These are phyloP conservation scores for Harpalus rubripes DNA, from an alignment of 2,888 invertebrate species.

Conservation along the genomic window DNA sequence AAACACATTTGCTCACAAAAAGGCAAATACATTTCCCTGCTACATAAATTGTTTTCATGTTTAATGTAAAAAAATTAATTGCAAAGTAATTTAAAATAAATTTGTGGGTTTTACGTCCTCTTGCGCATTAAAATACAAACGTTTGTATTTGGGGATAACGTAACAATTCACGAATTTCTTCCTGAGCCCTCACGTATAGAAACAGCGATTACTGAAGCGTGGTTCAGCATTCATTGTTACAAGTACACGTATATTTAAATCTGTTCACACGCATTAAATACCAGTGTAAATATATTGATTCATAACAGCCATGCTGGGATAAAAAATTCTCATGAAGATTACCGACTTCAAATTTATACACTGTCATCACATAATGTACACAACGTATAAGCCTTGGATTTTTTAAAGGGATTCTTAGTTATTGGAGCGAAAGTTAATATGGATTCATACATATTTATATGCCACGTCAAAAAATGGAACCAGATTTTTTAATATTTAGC, in stretches of 20 bases:
- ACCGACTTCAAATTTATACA: background rate
- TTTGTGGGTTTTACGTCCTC: background rate
- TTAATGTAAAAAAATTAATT: conserved; percentile 9
- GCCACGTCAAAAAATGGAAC: too few relatives aligned
- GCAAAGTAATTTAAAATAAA: conserved; percentile 20
- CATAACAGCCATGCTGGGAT: too few relatives aligned
- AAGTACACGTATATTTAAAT: conserved; percentile 34
- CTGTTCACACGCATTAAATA: conserved; percentile 36
- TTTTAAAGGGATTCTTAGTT: background rate
- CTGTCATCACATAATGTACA: background rate
- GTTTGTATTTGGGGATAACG: background rate
- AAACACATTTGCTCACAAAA: background rate
- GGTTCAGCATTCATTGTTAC: conserved; percentile 16
- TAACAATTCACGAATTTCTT: background rate
- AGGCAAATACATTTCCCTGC: background rate
- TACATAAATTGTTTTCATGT: conserved; percentile 23
- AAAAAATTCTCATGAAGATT: conserved; percentile 37
- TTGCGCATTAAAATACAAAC: background rate
- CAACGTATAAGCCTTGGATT: background rate
- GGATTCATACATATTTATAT: background rate
- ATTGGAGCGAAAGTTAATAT: background rate
- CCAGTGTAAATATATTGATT: conserved; percentile 35
- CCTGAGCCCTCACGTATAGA: conserved; percentile 12
- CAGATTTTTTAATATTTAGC: too few relatives aligned
- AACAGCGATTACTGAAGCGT: conserved; percentile 23